A percentile compares a stretch with the other conserved stretches of the same genome.
Evolutionary conservation across 2,888 invertebrate genomes (phyloP).

Genomic region (Herminia tarsipennalis): DNA sequence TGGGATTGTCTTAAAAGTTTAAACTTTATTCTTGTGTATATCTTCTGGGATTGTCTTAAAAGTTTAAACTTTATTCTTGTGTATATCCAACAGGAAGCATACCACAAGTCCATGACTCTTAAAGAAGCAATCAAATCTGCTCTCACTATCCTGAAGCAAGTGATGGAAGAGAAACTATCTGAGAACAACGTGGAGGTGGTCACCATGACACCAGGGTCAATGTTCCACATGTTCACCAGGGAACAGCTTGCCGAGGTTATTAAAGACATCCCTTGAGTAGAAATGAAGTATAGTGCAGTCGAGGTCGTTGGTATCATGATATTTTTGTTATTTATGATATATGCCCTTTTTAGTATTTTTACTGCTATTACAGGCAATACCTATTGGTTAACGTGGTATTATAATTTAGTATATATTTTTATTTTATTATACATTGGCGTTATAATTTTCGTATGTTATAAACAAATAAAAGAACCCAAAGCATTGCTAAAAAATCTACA

Average conservation of each 20-base stretch:
- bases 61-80: too few species aligned
- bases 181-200: slow-evolving; percentile 99
- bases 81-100: slow-evolving; percentile 88
- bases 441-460: too few species aligned
- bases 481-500: too few species aligned
- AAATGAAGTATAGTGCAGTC: slow-evolving; percentile 24
- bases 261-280: slow-evolving; percentile 88
- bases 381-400: too few species aligned
- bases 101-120: slow-evolving; percentile 95
- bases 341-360: background rate
- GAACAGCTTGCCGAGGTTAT: slow-evolving; percentile 97
- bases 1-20: too few species aligned
- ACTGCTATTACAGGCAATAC: too few species aligned
- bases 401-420: too few species aligned
- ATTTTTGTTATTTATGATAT: background rate
- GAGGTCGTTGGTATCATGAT: slow-evolving; percentile 14
- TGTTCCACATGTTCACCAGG: slow-evolving; percentile 96
- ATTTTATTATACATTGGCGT: too few species aligned
- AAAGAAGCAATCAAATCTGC: slow-evolving; percentile 96
- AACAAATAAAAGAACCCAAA: too few species aligned
- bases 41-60: too few species aligned
- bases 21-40: too few species aligned
- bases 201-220: slow-evolving; percentile 93
- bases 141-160: slow-evolving; percentile 98
- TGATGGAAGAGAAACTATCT: slow-evolving; percentile 99